Percentiles rank a stretch among this genome's conserved stretches.
phyloP scores from a whole-genome alignment of 2,888 invertebrate species.

The Dasypogon diadema region DNA sequence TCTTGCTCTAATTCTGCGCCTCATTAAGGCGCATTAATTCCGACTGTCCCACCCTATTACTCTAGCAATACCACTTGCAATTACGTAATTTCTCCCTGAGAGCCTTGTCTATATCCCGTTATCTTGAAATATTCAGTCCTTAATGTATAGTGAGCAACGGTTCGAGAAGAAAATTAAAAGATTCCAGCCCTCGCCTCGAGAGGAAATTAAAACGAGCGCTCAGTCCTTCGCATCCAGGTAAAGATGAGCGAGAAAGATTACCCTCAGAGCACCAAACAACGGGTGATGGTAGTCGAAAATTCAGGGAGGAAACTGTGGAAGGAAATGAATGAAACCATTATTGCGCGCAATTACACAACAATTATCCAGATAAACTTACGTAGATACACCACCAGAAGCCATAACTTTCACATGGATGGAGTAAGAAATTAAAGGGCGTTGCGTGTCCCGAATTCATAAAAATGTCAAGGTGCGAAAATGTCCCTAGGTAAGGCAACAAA shows the following conservation, averaged over 20 bases:
- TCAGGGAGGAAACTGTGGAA: not conserved
- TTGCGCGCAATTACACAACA: conserved; percentile 43
- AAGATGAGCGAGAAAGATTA: not conserved
- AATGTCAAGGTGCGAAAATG: conserved; percentile 23
- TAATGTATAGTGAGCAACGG: conserved; percentile 29
- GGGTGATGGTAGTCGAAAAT: conserved; percentile 7
- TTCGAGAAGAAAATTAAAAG: conserved; percentile 38
- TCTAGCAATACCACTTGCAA: conserved; percentile 18
- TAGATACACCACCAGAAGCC: not conserved
- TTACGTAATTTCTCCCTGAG: conserved; percentile 29
- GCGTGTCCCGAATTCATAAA: conserved; percentile 40
- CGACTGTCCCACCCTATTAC: conserved; percentile 35
- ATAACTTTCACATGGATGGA: conserved; percentile 18
- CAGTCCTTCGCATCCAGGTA: conserved; percentile 11
- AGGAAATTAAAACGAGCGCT: not conserved
- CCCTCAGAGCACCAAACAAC: not conserved
- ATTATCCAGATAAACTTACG: conserved; percentile 27
- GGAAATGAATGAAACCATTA: conserved; percentile 44
- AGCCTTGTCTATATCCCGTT: conserved; percentile 29
- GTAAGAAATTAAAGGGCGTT: conserved; percentile 12
- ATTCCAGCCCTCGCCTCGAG: not conserved
- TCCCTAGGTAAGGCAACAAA: not conserved
- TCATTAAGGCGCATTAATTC: conserved; percentile 42
- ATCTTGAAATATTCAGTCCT: conserved; percentile 45
- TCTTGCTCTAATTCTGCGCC: conserved; percentile 17